A percentile compares a stretch with the other conserved stretches of the same genome.
Evolutionary conservation across 2,888 invertebrate species (phyloP).

Genomic region (Parascotia fuliginaria): DNA sequence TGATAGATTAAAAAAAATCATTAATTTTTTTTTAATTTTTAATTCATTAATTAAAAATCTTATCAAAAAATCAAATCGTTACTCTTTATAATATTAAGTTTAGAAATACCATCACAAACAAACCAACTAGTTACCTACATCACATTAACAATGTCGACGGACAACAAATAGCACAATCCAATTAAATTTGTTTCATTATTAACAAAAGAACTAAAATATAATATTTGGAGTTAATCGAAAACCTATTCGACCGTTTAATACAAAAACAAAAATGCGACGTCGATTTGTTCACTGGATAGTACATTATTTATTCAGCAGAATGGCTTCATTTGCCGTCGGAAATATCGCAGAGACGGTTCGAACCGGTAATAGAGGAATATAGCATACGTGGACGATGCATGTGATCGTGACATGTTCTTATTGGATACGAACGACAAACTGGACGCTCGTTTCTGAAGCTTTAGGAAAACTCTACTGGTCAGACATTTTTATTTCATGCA

Average conservation of each 20-base stretch:
- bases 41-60: too few relatives aligned
- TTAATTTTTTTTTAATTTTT: too few relatives aligned
- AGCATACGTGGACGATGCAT: constrained; percentile 40
- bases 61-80: too few relatives aligned
- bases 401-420: constrained; percentile 55
- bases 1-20: too few relatives aligned
- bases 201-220: background rate
- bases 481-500: constrained; percentile 41
- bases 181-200: background rate
- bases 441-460: constrained; percentile 43
- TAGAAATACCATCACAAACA: too few relatives aligned
- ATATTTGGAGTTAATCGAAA: constrained; percentile 22
- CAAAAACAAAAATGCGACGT: constrained; percentile 24
- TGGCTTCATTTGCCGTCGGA: constrained; percentile 66
- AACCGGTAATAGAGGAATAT: constrained; percentile 44
- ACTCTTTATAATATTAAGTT: too few relatives aligned
- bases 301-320: constrained; percentile 64
- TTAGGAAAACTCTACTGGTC: constrained; percentile 28
- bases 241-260: constrained; percentile 20
- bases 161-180: too few relatives aligned
- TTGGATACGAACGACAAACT: constrained; percentile 52
- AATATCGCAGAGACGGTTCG: constrained; percentile 49
- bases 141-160: too few relatives aligned
- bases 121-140: too few relatives aligned
- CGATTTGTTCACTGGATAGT: constrained; percentile 21